A percentile compares a stretch with the other conserved stretches of the same genome.
Evolutionary conservation across 2,888 invertebrate species (phyloP).

Genomic region (Leptopilina drosophilae): DNA sequence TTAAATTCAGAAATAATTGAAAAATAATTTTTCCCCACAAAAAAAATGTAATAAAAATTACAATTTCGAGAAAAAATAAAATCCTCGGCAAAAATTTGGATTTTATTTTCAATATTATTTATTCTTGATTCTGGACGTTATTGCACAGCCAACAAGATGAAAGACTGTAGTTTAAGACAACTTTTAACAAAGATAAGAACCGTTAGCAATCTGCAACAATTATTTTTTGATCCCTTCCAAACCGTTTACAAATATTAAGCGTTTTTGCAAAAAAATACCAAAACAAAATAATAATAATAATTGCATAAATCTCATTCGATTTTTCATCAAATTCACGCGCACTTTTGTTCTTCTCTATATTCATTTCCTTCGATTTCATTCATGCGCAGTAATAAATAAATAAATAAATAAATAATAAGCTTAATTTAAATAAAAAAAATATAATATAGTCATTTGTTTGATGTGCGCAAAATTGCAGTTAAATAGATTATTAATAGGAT

Average conservation of each 20-base stretch:
- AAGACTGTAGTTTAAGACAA: constrained; percentile 74
- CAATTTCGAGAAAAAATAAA: no score
- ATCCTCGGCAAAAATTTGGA: no score
- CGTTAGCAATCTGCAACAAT: constrained; percentile 62
- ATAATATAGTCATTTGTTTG: neutral
- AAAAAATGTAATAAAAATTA: neutral
- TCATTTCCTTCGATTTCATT: no score
- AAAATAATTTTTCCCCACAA: no score
- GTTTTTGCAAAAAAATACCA: constrained; percentile 45
- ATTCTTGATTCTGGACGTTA: constrained; percentile 40
- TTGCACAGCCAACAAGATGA: constrained; percentile 64
- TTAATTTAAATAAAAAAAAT: constrained; percentile 4
- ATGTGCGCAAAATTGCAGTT: constrained; percentile 21
- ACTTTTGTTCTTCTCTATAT: constrained; percentile 16
- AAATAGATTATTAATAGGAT: constrained; percentile 43
- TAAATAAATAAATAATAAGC: constrained; percentile 14
- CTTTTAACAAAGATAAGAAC: constrained; percentile 72
- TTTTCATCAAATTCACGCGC: constrained; percentile 38
- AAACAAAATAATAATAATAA: no score
- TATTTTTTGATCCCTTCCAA: constrained; percentile 65
- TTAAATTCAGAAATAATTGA: no score
- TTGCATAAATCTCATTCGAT: constrained; percentile 29
- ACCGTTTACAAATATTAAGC: constrained; percentile 58
- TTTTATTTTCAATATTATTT: neutral
- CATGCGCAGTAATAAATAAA: constrained; percentile 6